These are phyloP conservation scores for Prionailurus viverrinus DNA, from an alignment of 2,113 vertebrate species.

Conservation along the genomic window DNA sequence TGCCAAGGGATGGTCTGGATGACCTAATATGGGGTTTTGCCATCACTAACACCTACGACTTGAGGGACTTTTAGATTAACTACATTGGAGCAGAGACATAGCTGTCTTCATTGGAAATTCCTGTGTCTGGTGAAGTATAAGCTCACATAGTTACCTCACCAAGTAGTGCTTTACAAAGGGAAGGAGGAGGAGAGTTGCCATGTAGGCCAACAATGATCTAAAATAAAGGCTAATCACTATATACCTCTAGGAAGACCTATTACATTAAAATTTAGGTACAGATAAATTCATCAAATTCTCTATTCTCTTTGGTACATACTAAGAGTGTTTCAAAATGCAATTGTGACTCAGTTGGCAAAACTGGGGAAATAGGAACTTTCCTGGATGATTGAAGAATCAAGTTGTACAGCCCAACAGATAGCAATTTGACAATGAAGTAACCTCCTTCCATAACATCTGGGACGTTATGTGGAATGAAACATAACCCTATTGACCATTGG, in stretches of 20 bases:
- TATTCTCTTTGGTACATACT: neutral
- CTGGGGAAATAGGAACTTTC: neutral
- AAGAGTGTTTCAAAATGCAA: neutral
- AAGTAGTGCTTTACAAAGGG: constrained; percentile 18
- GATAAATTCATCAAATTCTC: neutral
- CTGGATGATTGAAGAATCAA: neutral
- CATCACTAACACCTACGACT: constrained; percentile 41
- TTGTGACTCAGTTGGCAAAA: neutral
- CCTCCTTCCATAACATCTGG: neutral
- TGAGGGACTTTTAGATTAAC: neutral
- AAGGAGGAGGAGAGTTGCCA: neutral
- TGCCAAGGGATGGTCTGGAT: constrained; percentile 54
- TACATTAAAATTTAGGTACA: neutral
- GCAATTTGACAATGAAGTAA: neutral
- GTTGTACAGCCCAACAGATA: neutral
- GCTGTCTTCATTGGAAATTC: constrained; percentile 14
- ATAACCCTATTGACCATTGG: neutral
- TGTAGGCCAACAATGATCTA: constrained; percentile 62
- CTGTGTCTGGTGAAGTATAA: constrained; percentile 5
- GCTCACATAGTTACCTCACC: constrained; percentile 51
- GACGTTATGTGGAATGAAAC: neutral
- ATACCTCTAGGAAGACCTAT: neutral
- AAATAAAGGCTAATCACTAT: neutral
- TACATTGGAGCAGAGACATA: neutral
- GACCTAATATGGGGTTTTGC: constrained; percentile 26